These are phyloP conservation scores for Stichodactyla helianthus DNA, from an alignment of 64 coral and sea anemone genomes.

Conservation along the genomic window DNA sequence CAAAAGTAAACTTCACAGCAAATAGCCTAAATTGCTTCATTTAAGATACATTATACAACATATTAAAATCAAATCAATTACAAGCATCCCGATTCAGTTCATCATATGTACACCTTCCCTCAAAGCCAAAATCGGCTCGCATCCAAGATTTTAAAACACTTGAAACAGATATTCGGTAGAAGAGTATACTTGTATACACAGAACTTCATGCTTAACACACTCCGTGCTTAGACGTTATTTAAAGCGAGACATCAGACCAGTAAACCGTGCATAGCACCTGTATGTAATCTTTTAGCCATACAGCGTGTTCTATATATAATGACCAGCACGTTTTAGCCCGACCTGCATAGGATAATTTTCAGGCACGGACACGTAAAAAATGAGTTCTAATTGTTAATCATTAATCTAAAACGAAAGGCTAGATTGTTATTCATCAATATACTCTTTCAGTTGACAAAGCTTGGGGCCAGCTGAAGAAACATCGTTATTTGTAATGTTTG, in stretches of 20 bases:
- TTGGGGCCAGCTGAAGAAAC: not conserved
- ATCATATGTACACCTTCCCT: not conserved
- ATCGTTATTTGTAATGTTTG: not conserved
- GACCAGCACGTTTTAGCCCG: conserved; percentile 1
- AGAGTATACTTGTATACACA: not conserved
- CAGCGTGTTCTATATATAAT: conserved; percentile 11
- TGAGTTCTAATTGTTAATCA: conserved; percentile 13
- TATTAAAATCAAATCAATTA: not conserved
- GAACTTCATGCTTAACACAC: not conserved
- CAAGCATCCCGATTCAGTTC: not conserved
- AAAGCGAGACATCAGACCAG: conserved; percentile 8
- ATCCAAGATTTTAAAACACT: not conserved
- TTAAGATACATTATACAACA: not conserved
- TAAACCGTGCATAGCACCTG: conserved; percentile 12
- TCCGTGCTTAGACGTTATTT: not conserved
- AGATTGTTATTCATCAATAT: not conserved
- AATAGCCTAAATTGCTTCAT: not conserved
- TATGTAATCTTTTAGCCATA: conserved; percentile 7
- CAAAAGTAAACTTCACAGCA: not conserved
- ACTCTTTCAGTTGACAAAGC: conserved; percentile 5
- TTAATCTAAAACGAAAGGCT: not conserved
- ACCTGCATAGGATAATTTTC: not conserved
- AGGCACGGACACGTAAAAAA: not conserved
- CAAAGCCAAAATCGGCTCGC: not conserved
- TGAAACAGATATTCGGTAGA: not conserved